These are phyloP conservation scores for Drosophila melanica DNA, from an alignment of 1,140 invertebrate genomes.

Conservation along the genomic window DNA sequence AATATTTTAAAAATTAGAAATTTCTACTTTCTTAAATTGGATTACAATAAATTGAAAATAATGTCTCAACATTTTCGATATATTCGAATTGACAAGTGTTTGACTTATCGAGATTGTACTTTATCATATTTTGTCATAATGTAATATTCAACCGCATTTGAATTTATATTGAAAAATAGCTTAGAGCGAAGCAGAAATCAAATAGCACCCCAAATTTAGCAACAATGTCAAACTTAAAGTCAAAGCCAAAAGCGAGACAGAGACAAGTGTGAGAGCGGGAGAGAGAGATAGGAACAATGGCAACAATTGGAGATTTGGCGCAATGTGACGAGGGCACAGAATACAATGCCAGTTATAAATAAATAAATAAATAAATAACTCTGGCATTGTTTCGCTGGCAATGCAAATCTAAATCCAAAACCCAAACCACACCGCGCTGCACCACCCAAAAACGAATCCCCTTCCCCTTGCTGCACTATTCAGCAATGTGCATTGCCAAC, in stretches of 20 bases:
- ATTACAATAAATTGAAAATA: no score
- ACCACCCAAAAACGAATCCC: conserved; percentile 9
- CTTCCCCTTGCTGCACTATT: neutral
- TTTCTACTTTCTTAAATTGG: no score
- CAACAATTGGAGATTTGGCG: conserved; percentile 21
- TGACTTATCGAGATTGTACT: no score
- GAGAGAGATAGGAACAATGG: neutral
- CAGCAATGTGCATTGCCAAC: conserved; percentile 39
- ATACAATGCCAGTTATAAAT: conserved; percentile 32
- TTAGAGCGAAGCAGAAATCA: neutral
- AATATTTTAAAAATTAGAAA: no score
- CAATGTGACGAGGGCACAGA: conserved; percentile 39
- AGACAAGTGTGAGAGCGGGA: neutral
- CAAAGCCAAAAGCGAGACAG: neutral
- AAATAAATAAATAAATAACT: conserved; percentile 75
- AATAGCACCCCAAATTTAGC: neutral
- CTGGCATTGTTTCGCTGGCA: conserved; percentile 59
- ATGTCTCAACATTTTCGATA: no score
- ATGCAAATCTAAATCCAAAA: conserved; percentile 33
- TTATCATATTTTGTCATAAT: no score
- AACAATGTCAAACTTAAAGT: neutral
- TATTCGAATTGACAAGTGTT: no score
- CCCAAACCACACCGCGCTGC: conserved; percentile 3
- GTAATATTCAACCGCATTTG: no score
- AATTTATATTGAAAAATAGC: no score